Evolutionary conservation across 2,888 invertebrate species (phyloP).

Genomic region (Ophion ventricosus): DNA sequence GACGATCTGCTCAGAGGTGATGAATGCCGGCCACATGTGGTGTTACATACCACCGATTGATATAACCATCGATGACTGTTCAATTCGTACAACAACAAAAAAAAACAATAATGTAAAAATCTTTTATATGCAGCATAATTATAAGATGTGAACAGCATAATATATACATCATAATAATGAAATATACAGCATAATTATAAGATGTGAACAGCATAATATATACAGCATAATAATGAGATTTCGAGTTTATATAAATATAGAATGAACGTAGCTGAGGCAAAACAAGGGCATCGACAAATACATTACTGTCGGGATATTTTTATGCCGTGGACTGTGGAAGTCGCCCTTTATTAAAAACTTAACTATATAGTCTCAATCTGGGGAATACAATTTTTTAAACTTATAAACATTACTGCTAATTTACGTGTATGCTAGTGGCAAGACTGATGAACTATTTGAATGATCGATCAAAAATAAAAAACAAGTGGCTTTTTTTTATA

Average conservation of each 20-base stretch:
- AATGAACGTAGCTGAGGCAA: background rate
- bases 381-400: background rate
- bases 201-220: no score
- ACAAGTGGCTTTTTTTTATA: background rate
- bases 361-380: background rate
- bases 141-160: conserved; percentile 40
- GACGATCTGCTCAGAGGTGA: conserved; percentile 76
- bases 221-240: no score
- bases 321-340: no score
- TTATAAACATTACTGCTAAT: background rate
- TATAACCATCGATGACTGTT: conserved; percentile 89
- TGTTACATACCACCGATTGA: conserved; percentile 93
- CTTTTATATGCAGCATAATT: conserved; percentile 47
- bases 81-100: conserved; percentile 60
- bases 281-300: background rate
- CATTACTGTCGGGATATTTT: background rate
- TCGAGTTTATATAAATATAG: background rate
- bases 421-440: background rate
- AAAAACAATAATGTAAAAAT: no score
- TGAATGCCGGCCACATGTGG: conserved; percentile 89
- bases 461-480: background rate
- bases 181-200: no score
- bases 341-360: background rate
- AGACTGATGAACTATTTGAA: background rate
- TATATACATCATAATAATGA: background rate